phyloP scores from a whole-genome alignment of 1,140 invertebrate genomes.

The Lycorma delicatula region DNA sequence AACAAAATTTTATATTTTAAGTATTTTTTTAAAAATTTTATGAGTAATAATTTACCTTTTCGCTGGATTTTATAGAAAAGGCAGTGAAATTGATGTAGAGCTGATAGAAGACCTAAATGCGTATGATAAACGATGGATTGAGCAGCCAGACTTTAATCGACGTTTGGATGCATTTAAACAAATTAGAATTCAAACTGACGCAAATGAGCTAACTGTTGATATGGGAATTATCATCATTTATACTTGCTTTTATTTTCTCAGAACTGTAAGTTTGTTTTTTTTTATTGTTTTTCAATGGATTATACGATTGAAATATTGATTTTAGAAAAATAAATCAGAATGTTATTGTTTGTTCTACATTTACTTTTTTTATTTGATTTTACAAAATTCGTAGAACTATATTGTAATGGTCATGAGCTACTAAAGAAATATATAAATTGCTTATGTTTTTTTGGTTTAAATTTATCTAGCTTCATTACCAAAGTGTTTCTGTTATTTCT shows the following conservation, averaged over 20 bases:
- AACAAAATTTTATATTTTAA: too few species aligned
- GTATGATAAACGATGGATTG: slow-evolving; percentile 74
- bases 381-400: background rate
- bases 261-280: slow-evolving; percentile 40
- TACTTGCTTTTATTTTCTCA: slow-evolving; percentile 73
- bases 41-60: too few species aligned
- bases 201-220: slow-evolving; percentile 48
- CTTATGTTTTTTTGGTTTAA: background rate
- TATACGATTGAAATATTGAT: slow-evolving; percentile 1
- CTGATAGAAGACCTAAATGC: slow-evolving; percentile 57
- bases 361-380: too few species aligned
- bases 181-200: slow-evolving; percentile 50
- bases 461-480: background rate
- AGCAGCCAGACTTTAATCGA: slow-evolving; percentile 83
- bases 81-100: slow-evolving; percentile 22
- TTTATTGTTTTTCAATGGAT: background rate
- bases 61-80: slow-evolving; percentile 7
- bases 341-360: too few species aligned
- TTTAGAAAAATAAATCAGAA: too few species aligned
- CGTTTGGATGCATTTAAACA: slow-evolving; percentile 63
- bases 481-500: background rate
- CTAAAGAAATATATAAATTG: background rate
- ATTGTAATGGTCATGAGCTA: background rate
- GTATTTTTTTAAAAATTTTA: too few species aligned
- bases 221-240: slow-evolving; percentile 64